phyloP scores from a whole-genome alignment of 1,140 invertebrate genomes.

The Leptoteleia sp. region DNA sequence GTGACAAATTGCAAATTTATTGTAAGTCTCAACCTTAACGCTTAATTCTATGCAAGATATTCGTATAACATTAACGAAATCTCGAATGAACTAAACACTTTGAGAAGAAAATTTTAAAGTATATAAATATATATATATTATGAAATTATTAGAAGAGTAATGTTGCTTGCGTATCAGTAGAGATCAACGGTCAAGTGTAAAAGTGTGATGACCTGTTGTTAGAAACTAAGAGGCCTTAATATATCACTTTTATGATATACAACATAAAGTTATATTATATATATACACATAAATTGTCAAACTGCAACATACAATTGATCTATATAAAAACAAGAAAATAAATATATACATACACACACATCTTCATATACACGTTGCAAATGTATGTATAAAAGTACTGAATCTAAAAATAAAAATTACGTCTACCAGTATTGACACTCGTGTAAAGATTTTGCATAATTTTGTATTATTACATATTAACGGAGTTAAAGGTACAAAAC shows the following conservation, averaged over 20 bases:
- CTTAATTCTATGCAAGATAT: constrained; percentile 30
- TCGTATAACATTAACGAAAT: constrained; percentile 27
- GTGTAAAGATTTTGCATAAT: constrained; percentile 55
- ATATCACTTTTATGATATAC: constrained; percentile 75
- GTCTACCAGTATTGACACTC: constrained; percentile 47
- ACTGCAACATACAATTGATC: too few relatives aligned
- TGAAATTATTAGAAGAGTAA: constrained; percentile 51
- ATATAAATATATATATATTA: constrained; percentile 25
- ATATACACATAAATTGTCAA: constrained; percentile 15
- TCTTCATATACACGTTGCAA: constrained; percentile 41
- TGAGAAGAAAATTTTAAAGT: constrained; percentile 19
- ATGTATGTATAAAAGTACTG: constrained; percentile 52
- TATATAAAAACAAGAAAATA: constrained; percentile 47
- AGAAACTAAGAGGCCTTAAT: constrained; percentile 80
- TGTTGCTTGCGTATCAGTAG: constrained; percentile 63
- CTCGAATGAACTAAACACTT: constrained; percentile 15
- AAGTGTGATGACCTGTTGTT: constrained; percentile 76
- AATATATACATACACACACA: constrained; percentile 49
- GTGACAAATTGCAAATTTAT: constrained; percentile 15
- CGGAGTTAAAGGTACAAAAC: constrained; percentile 41
- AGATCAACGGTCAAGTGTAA: constrained; percentile 68
- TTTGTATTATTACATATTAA: constrained; percentile 59
- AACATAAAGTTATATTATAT: constrained; percentile 50
- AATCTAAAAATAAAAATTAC: constrained; percentile 41
- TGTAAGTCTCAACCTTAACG: constrained; percentile 13